A percentile compares a stretch with the other conserved stretches of the same genome.
Evolutionary conservation across 2,888 invertebrate species (phyloP).

Genomic region (Pyrrhosoma nymphula): DNA sequence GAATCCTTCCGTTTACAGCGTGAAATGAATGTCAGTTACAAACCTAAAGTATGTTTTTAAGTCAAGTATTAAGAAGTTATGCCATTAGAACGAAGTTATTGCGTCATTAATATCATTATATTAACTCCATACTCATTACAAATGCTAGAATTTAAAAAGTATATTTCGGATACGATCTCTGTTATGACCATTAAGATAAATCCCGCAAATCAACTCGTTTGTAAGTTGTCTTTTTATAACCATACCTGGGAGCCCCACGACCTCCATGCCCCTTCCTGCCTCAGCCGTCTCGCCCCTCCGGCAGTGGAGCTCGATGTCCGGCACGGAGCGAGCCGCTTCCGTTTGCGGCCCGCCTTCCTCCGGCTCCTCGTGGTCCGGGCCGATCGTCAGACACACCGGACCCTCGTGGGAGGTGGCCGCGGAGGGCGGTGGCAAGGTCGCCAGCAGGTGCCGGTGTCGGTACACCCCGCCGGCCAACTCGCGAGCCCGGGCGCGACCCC

Average conservation of each 20-base stretch:
- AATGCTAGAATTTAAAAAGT: too few relatives aligned
- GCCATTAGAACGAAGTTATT: too few relatives aligned
- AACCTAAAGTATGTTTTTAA: too few relatives aligned
- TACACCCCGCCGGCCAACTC: slow-evolving; percentile 81
- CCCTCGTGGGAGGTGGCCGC: slow-evolving; percentile 56
- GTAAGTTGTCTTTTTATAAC: too few relatives aligned
- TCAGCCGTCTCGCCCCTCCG: slow-evolving; percentile 75
- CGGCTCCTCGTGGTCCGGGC: slow-evolving; percentile 61
- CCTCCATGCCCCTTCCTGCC: slow-evolving; percentile 44
- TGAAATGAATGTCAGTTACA: too few relatives aligned
- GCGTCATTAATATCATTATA: too few relatives aligned
- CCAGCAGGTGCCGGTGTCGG: slow-evolving; percentile 62
- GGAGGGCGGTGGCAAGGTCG: slow-evolving; percentile 46
- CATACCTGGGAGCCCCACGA: slow-evolving; percentile 43
- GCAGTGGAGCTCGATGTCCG: slow-evolving; percentile 90
- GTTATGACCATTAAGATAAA: too few relatives aligned
- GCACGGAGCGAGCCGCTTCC: slow-evolving; percentile 84
- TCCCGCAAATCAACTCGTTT: too few relatives aligned
- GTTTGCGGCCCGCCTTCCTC: slow-evolving; percentile 68
- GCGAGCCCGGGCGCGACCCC: slow-evolving; percentile 80
- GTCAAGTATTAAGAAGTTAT: too few relatives aligned
- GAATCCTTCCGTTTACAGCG: too few relatives aligned
- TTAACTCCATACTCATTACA: too few relatives aligned
- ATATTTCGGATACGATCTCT: too few relatives aligned
- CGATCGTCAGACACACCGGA: slow-evolving; percentile 65